A percentile compares a stretch with the other conserved stretches of the same genome.
Evolutionary conservation across 1,140 invertebrate genomes (phyloP).

Genomic region (Sarcophaga bullata): DNA sequence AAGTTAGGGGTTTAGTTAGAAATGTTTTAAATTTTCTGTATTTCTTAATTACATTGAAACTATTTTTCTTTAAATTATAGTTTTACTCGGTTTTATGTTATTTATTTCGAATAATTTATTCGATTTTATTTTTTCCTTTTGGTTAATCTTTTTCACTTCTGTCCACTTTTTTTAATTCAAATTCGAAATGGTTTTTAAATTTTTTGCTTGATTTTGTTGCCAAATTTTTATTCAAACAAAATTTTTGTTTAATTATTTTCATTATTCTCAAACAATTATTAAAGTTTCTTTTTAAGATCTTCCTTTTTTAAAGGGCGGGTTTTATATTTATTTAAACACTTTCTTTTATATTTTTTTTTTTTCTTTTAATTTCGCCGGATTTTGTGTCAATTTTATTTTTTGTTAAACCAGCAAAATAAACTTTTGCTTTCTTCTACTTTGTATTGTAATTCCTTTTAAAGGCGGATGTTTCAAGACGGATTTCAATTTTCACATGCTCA

Average conservation of each 20-base stretch:
- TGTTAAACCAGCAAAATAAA: background rate
- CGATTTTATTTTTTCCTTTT: too few species aligned
- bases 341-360: too few species aligned
- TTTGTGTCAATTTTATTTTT: background rate
- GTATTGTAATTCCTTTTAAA: background rate
- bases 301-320: too few species aligned
- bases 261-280: background rate
- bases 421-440: background rate
- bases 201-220: background rate
- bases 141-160: background rate
- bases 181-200: background rate
- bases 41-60: too few species aligned
- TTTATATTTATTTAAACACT: too few species aligned
- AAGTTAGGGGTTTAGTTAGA: too few species aligned
- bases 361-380: background rate
- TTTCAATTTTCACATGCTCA: background rate
- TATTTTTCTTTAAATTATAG: background rate
- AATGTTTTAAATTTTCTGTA: too few species aligned
- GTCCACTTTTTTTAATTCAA: slow-evolving; percentile 7
- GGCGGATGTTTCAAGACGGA: slow-evolving; percentile 36
- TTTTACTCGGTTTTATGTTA: too few species aligned
- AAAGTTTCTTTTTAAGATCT: too few species aligned
- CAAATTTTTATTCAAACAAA: background rate
- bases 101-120: background rate
- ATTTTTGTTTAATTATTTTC: slow-evolving; percentile 6